phyloP scores from a whole-genome alignment of 2,113 vertebrate species.

The Empidonax traillii region DNA sequence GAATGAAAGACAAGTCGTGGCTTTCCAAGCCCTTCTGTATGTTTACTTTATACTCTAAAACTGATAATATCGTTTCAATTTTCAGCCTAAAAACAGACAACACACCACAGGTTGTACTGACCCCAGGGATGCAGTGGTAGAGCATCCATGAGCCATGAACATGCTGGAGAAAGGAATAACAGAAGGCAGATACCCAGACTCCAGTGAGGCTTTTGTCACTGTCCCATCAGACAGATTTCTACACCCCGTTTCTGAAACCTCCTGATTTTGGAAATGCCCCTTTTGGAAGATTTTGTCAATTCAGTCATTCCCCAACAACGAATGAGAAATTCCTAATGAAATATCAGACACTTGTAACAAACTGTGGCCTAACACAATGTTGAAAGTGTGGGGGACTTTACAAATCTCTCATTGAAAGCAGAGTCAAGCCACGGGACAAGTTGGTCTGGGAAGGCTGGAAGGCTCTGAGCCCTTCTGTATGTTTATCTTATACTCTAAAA shows the following conservation, averaged over 20 bases:
- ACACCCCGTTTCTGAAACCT: background rate
- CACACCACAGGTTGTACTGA: too few relatives aligned
- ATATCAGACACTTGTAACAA: background rate
- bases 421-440: background rate
- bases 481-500: background rate
- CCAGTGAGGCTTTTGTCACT: background rate
- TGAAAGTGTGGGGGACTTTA: background rate
- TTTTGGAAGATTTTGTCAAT: background rate
- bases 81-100: too few relatives aligned
- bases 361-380: background rate
- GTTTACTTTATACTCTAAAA: background rate
- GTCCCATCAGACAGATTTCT: background rate
- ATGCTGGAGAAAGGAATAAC: background rate
- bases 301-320: background rate
- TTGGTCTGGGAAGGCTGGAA: background rate
- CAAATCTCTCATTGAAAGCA: background rate
- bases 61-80: too few relatives aligned
- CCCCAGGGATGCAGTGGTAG: too few relatives aligned
- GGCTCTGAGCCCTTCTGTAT: background rate
- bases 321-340: background rate
- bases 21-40: background rate
- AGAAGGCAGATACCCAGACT: background rate
- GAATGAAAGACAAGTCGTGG: background rate
- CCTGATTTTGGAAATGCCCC: rapidly evolving
- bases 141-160: background rate